Conservation (phyloP, 2,888 invertebrate genomes). For the Himalopsyche tibetana region DNA sequence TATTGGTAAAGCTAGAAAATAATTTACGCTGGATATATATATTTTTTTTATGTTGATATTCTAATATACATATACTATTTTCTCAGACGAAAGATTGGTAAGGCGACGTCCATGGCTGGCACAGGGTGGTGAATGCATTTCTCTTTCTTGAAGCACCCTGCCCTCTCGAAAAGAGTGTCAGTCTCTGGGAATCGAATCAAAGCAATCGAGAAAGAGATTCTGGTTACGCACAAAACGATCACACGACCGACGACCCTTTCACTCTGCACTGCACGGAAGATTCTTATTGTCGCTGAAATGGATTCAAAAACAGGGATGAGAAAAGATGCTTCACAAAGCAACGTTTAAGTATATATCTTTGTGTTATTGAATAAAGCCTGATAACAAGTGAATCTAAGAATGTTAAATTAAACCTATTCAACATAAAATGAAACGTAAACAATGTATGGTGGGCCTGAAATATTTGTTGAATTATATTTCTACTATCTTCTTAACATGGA, state of each 20-base stretch:
- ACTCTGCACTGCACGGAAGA: slow-evolving; percentile 36
- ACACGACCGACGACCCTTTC: slow-evolving; percentile 33
- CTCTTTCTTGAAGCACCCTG: not conserved
- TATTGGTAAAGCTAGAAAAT: too few relatives aligned
- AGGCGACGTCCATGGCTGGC: not conserved
- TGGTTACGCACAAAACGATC: slow-evolving; percentile 53
- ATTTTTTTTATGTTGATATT: too few relatives aligned
- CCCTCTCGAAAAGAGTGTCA: slow-evolving; percentile 45
- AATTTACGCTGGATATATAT: too few relatives aligned
- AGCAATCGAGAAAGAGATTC: slow-evolving; percentile 55
- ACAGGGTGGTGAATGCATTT: slow-evolving; percentile 43
- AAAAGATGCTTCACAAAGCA: not conserved
- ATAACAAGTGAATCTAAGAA: too few relatives aligned
- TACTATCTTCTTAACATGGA: too few relatives aligned
- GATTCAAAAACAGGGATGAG: slow-evolving; percentile 16
- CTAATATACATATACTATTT: not conserved
- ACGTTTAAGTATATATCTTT: too few relatives aligned
- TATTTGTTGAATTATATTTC: too few relatives aligned
- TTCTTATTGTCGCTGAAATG: slow-evolving; percentile 49
- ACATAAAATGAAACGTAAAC: too few relatives aligned
- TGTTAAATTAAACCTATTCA: too few relatives aligned
- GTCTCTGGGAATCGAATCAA: slow-evolving; percentile 56
- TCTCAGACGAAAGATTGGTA: not conserved
- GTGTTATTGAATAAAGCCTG: too few relatives aligned
- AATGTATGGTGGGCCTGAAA: too few relatives aligned